phyloP scores from a whole-genome alignment of 2,113 vertebrate genomes.

The Pteropus alecto region DNA sequence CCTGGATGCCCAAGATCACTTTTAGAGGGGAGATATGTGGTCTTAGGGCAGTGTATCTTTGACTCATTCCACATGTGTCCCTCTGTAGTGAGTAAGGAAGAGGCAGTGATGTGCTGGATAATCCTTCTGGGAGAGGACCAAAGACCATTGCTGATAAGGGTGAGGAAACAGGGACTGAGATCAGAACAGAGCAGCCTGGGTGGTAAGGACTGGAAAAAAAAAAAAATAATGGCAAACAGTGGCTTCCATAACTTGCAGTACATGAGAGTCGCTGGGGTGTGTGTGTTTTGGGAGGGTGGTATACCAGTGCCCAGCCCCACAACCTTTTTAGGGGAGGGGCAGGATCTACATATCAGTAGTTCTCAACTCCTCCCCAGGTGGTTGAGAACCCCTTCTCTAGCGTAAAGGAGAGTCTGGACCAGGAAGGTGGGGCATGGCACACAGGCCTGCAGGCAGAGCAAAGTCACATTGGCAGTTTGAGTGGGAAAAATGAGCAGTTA shows the following conservation, averaged over 20 bases:
- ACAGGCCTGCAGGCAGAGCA: neutral
- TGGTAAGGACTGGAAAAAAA: neutral
- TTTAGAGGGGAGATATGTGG: neutral
- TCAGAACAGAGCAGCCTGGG: no score
- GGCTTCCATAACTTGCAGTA: neutral
- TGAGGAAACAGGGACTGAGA: neutral
- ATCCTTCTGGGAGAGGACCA: neutral
- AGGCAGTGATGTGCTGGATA: neutral
- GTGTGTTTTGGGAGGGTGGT: no score
- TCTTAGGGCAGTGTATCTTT: neutral
- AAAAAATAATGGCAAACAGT: neutral
- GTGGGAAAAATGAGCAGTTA: neutral
- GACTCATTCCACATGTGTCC: neutral
- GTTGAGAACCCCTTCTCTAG: accelerated
- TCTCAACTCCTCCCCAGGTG: neutral
- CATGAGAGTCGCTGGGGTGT: neutral
- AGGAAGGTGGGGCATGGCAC: neutral
- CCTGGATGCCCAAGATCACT: neutral
- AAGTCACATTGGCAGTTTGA: accelerated
- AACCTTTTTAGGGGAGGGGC: neutral
- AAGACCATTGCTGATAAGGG: neutral
- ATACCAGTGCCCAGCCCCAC: neutral
- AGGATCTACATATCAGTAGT: neutral
- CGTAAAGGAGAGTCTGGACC: neutral
- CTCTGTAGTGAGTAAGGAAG: neutral